Conservation (phyloP, 2,888 invertebrate species). For the Latrodectus hesperus region DNA sequence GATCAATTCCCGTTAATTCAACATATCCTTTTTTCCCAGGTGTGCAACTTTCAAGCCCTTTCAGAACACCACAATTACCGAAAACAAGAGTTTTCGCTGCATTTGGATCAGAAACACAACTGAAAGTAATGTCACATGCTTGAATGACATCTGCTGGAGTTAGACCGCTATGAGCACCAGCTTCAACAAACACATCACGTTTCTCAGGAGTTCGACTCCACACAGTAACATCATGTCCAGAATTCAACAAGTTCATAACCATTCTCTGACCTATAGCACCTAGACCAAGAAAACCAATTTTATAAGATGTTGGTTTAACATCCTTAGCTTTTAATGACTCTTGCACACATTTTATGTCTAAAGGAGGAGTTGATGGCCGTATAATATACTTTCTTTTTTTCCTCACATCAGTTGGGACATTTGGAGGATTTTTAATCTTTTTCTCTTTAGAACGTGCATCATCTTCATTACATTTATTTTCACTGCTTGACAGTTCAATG, state of each 20-base stretch:
- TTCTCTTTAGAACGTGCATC: too few species aligned
- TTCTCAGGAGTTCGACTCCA: constrained; percentile 95
- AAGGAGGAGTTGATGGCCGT: constrained; percentile 78
- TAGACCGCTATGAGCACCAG: constrained; percentile 87
- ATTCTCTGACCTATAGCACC: constrained; percentile 97
- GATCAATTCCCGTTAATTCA: constrained; percentile 96
- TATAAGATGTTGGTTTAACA: constrained; percentile 88
- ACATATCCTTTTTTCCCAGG: constrained; percentile 89
- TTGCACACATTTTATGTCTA: constrained; percentile 85
- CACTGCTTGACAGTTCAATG: too few species aligned
- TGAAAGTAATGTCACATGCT: constrained; percentile 94
- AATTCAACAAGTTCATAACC: constrained; percentile 94
- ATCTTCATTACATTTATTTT: too few species aligned
- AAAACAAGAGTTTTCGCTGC: constrained; percentile 95
- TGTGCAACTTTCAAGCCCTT: constrained; percentile 79
- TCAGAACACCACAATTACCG: constrained; percentile 94
- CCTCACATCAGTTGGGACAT: too few species aligned
- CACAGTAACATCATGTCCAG: constrained; percentile 90
- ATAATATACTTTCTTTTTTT: not conserved
- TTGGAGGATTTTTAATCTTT: too few species aligned
- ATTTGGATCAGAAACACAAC: constrained; percentile 93
- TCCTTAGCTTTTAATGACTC: constrained; percentile 88
- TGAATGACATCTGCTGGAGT: constrained; percentile 95
- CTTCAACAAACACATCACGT: constrained; percentile 89
- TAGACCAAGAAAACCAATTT: constrained; percentile 95